Conservation (phyloP, 2,113 vertebrate species). For the Turdus rufiventris region DNA sequence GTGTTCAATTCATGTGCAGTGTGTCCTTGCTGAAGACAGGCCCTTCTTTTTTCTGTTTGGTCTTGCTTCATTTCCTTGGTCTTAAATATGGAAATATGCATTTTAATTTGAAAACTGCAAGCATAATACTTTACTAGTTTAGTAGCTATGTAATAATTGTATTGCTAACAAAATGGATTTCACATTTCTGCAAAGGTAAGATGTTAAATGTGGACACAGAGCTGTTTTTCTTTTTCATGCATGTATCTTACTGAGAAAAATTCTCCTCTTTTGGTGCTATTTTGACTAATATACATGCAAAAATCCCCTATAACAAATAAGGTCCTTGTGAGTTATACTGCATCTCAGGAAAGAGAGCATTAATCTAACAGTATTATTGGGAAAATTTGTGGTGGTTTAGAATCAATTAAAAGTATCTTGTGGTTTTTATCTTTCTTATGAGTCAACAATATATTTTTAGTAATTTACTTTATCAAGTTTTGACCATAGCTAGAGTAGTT, state of each 20-base stretch:
- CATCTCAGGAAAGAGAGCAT: neutral
- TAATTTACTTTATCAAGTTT: neutral
- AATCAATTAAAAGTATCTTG: slow-evolving; percentile 12
- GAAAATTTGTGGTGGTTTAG: neutral
- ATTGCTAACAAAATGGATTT: neutral
- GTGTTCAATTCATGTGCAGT: neutral
- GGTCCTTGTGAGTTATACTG: neutral
- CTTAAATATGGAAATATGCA: neutral
- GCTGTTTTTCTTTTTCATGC: neutral
- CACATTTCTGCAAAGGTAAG: neutral
- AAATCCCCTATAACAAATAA: neutral
- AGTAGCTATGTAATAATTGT: neutral
- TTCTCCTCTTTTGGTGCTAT: neutral
- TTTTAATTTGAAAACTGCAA: neutral
- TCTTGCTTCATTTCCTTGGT: neutral
- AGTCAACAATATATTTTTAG: slow-evolving; percentile 15
- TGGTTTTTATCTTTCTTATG: neutral
- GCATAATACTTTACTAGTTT: neutral
- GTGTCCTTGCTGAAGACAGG: neutral
- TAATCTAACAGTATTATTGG: neutral
- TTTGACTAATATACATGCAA: neutral
- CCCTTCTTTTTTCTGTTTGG: neutral
- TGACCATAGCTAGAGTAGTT: neutral
- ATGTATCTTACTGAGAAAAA: neutral
- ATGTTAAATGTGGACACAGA: neutral